phyloP scores from a whole-genome alignment of 2,797 vertebrate species.

The Phyllotis vaccarum region DNA sequence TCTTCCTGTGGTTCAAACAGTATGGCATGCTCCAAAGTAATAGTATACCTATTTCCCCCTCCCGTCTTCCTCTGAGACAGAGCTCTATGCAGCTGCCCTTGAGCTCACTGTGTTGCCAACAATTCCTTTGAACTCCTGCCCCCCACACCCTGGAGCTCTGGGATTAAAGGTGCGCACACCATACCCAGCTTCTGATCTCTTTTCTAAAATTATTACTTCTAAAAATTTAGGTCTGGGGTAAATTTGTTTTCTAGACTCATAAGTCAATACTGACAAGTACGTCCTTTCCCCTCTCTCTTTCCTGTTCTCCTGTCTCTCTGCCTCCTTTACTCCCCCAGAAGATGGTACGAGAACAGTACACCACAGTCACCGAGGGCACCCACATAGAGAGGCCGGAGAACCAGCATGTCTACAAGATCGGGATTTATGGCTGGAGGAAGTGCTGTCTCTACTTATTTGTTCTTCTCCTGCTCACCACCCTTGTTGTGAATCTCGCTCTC shows the following conservation, averaged over 20 bases:
- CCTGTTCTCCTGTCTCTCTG: too few relatives aligned
- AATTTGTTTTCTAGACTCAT: background rate
- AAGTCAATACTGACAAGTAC: background rate
- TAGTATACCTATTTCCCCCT: background rate
- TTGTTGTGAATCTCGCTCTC: conserved; percentile 96
- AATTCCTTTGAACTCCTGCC: background rate
- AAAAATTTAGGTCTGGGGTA: background rate
- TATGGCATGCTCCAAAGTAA: background rate
- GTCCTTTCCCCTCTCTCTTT: background rate
- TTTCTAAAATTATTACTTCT: conserved; percentile 23
- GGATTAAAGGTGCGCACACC: background rate
- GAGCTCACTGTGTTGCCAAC: background rate
- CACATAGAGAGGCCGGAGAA: conserved; percentile 88
- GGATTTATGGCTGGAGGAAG: conserved; percentile 99
- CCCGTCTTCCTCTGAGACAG: background rate
- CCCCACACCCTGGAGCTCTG: background rate
- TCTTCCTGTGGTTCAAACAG: conserved; percentile 1
- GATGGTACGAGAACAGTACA: conserved; percentile 97
- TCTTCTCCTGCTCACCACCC: conserved; percentile 93
- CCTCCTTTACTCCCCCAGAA: conserved; percentile 74
- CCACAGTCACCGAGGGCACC: conserved; percentile 91
- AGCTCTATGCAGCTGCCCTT: background rate
- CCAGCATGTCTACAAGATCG: conserved; percentile 93
- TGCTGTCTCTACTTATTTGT: conserved; percentile 97
- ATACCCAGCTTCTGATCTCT: background rate